A percentile compares a stretch with the other conserved stretches of the same genome.
These are phyloP conservation scores for Oligia fasciuncula DNA, from an alignment of 2,888 invertebrate species.

Conservation along the genomic window DNA sequence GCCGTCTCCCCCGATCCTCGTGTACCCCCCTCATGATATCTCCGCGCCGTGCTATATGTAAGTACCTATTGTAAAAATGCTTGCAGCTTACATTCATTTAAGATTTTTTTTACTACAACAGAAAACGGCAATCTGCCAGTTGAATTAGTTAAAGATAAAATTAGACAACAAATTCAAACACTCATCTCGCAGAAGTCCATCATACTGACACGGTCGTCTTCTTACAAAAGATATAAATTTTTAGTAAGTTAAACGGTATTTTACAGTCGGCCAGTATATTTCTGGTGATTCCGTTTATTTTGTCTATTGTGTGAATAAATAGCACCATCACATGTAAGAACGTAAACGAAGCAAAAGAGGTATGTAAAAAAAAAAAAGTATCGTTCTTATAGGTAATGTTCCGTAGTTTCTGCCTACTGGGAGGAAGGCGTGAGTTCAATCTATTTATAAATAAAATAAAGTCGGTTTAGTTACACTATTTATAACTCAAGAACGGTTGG, in stretches of 20 bases:
- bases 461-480: too few species aligned
- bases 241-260: not conserved
- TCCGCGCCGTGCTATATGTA: conserved; percentile 91
- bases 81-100: not conserved
- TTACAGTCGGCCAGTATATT: not conserved
- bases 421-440: not conserved
- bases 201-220: not conserved
- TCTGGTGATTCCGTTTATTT: not conserved
- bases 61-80: conserved; percentile 75
- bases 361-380: not conserved
- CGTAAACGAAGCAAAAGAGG: not conserved
- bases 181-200: not conserved
- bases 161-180: not conserved
- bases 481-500: too few species aligned
- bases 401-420: not conserved
- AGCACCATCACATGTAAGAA: not conserved
- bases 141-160: not conserved
- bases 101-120: not conserved
- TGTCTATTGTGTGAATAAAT: not conserved
- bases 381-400: not conserved
- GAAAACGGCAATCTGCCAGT: not conserved
- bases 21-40: conserved; percentile 91
- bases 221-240: too few species aligned
- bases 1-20: conserved; percentile 90
- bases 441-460: too few species aligned